Base-by-base conservation (phyloP, 2,113 vertebrate species). In the Sceloporus tristichus region DNA sequence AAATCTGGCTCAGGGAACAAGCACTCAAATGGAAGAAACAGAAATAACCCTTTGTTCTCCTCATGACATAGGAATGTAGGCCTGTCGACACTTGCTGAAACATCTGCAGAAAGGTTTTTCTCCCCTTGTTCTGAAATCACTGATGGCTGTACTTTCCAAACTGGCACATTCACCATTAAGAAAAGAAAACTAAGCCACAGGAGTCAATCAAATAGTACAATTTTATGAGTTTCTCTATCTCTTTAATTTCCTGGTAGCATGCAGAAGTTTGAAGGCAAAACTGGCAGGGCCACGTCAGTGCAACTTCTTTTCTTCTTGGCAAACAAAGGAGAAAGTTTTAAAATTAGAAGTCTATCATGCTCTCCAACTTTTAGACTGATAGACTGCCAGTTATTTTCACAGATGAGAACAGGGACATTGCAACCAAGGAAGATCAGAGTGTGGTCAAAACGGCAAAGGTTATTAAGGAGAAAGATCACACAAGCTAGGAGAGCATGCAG, bases 21-120 rank as follows among this genome's bases (percentile, higher is more conserved):
- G 77, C 80, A 88, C 65, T 87, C 85, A 65, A 88, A 94, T 3
- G 9, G 59, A 81, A 83, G 86, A 90, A 65, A 78, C 56, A 94
- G 90, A 94, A 91, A 86, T 27, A 91, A 84, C 78, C 42, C 10
- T 27, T 80, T n/a, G 34, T 80, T 90, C 88, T 54, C 82, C 53
- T 40, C 54, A 40, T 0, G 71, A 79, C 56, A 48, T 78, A 38
- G 54, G 73, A 9, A 90, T 85, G 81, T 80, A 79, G 53, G 59
- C 85, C 79, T 76, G 38, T 40, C 59, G 29, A 0, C 11, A 53
- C 85, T 89, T 27, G 88, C 34, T 9, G 16, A 38, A 70, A 42
- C 89, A 62, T 1, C 62, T 84, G 89, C 84, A 56, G 75, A 89
- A 78, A 0, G 73, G 65, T 38, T 9, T 0, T 53, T 56, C 27